A percentile compares a stretch with the other conserved stretches of the same genome.
These are phyloP conservation scores for Tapera naevia DNA, from an alignment of 2,797 vertebrate species.

Conservation along the genomic window DNA sequence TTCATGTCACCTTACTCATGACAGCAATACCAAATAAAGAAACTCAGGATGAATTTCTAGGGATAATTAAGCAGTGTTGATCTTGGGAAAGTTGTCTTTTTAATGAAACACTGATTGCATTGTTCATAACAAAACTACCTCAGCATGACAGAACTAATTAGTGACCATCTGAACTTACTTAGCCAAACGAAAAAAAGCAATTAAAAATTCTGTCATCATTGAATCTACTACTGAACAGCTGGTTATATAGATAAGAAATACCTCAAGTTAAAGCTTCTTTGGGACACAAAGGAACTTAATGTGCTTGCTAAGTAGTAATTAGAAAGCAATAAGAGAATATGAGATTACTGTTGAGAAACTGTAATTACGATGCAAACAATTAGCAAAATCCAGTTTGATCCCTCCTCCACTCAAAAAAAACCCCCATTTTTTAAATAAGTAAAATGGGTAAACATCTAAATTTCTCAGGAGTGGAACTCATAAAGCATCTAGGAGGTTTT, in stretches of 20 bases:
- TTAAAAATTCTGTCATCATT: slow-evolving; percentile 84
- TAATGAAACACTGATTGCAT: slow-evolving; percentile 80
- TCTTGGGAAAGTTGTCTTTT: slow-evolving; percentile 76
- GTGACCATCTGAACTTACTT: slow-evolving; percentile 91
- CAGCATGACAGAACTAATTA: slow-evolving; percentile 89
- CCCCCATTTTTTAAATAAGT: background rate
- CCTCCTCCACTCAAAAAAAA: background rate
- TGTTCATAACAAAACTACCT: slow-evolving; percentile 81
- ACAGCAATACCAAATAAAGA: slow-evolving; percentile 74
- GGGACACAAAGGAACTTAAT: slow-evolving; percentile 79
- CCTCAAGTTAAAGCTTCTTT: slow-evolving; percentile 82
- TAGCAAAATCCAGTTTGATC: slow-evolving; percentile 62
- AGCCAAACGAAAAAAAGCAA: slow-evolving; percentile 86
- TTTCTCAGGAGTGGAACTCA: background rate
- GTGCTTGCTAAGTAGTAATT: slow-evolving; percentile 83
- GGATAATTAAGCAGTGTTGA: slow-evolving; percentile 78
- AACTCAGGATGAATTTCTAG: slow-evolving; percentile 68
- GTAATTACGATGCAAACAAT: slow-evolving; percentile 75
- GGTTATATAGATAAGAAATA: slow-evolving; percentile 86
- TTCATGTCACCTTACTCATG: slow-evolving; percentile 73
- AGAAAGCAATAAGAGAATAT: slow-evolving; percentile 74
- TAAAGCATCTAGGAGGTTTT: background rate
- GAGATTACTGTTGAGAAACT: slow-evolving; percentile 71
- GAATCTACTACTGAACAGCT: slow-evolving; percentile 83
- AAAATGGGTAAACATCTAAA: background rate